Evolutionary conservation across 2,113 vertebrate species (phyloP).

Genomic region (Neodon shergylaensis): DNA sequence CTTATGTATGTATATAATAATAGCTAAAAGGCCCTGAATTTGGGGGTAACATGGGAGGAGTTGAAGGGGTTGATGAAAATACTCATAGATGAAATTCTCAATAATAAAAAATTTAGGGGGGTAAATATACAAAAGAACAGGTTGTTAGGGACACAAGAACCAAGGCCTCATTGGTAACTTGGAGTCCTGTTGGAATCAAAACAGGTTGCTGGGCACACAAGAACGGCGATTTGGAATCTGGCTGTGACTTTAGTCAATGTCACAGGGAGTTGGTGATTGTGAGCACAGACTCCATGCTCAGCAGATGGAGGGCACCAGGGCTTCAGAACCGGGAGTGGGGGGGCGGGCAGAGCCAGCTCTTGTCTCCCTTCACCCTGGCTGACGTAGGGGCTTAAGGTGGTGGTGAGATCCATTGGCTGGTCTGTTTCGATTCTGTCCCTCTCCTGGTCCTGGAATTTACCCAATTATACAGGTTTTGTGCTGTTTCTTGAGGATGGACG

Average conservation of each 20-base stretch:
- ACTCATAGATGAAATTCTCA: neutral
- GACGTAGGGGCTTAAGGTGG: too few species aligned
- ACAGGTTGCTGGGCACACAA: too few species aligned
- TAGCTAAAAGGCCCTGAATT: neutral
- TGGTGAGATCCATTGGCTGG: too few species aligned
- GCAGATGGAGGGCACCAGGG: neutral
- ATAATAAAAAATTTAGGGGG: neutral
- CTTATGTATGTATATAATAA: neutral
- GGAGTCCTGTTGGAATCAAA: neutral
- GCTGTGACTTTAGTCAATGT: neutral
- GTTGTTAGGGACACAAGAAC: fast-evolving
- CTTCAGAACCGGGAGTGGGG: neutral
- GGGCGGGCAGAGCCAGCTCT: neutral
- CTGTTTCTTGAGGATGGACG: neutral
- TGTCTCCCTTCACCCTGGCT: neutral
- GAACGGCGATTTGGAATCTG: neutral
- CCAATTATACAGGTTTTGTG: neutral
- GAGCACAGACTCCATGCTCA: neutral
- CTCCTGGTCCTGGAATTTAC: neutral
- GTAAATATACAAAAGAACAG: neutral
- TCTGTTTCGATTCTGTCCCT: neutral
- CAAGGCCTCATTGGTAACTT: neutral
- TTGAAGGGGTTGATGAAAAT: neutral
- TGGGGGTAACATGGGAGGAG: neutral
- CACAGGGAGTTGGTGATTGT: neutral